A percentile compares a stretch with the other conserved stretches of the same genome.
Conservation (phyloP, 1,140 invertebrate genomes). For the Drosophila micromelanica region DNA sequence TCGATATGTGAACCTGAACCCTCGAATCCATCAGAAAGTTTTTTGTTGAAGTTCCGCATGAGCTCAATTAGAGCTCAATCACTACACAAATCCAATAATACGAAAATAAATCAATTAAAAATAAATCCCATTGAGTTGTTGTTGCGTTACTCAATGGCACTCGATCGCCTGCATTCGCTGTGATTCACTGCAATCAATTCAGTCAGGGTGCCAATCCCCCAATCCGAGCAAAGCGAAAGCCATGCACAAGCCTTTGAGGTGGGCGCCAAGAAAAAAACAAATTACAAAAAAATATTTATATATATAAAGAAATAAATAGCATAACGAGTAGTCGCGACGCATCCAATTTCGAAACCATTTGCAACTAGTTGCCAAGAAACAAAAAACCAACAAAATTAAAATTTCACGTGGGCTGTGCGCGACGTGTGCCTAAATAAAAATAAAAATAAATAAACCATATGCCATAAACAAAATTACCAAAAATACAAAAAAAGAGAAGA, state of each 20-base stretch:
- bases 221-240: slow-evolving; percentile 40
- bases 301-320: slow-evolving; percentile 8
- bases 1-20: slow-evolving; percentile 26
- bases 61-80: slow-evolving; percentile 49
- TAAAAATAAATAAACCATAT: slow-evolving; percentile 9
- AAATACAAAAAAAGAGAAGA: slow-evolving; percentile 30
- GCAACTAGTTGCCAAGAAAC: slow-evolving; percentile 19
- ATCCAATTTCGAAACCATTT: slow-evolving; percentile 69
- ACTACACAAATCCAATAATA: slow-evolving; percentile 67
- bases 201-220: slow-evolving; percentile 60
- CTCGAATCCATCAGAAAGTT: slow-evolving; percentile 31
- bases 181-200: slow-evolving; percentile 69
- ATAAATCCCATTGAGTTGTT: slow-evolving; percentile 57
- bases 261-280: slow-evolving; percentile 48
- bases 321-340: slow-evolving; percentile 45
- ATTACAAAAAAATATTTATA: neutral
- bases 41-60: neutral
- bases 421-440: slow-evolving; percentile 41
- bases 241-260: slow-evolving; percentile 40
- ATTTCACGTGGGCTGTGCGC: slow-evolving; percentile 52
- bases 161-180: slow-evolving; percentile 32
- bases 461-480: slow-evolving; percentile 49
- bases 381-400: slow-evolving; percentile 22
- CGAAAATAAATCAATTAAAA: slow-evolving; percentile 75
- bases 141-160: slow-evolving; percentile 9